These are phyloP conservation scores for Exocentrus adspersus DNA, from an alignment of 2,888 invertebrate species.

Conservation along the genomic window DNA sequence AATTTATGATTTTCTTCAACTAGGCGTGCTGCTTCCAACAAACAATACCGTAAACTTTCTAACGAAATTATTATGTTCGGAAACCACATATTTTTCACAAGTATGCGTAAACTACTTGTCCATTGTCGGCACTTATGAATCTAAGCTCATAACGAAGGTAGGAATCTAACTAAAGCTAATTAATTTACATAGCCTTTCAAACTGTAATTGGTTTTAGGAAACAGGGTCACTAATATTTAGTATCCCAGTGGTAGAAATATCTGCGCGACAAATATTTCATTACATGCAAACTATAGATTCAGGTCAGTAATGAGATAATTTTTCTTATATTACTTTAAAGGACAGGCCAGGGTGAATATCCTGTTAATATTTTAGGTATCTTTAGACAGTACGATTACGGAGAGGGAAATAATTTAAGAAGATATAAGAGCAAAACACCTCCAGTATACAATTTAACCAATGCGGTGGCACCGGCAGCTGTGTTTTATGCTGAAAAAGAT, in stretches of 20 bases:
- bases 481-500: conserved; percentile 19
- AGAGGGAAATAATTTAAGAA: not conserved
- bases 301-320: conserved; percentile 1
- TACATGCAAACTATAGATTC: conserved; percentile 12
- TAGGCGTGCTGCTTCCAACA: not conserved
- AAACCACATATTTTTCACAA: not conserved
- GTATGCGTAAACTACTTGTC: not conserved
- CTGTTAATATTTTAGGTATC: not conserved
- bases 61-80: not conserved
- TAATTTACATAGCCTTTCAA: too few relatives aligned
- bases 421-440: conserved; percentile 5
- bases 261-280: conserved; percentile 12
- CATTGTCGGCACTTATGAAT: not conserved
- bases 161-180: too few relatives aligned
- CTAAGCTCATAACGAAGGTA: not conserved
- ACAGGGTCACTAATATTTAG: not conserved
- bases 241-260: not conserved
- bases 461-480: not conserved
- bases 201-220: conserved; percentile 8
- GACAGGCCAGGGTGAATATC: too few relatives aligned
- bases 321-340: too few relatives aligned
- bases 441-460: conserved; percentile 12
- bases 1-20: not conserved
- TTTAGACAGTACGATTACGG: conserved; percentile 18
- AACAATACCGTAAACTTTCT: not conserved